phyloP scores from a whole-genome alignment of 2,888 invertebrate genomes.

The Theretra japonica region DNA sequence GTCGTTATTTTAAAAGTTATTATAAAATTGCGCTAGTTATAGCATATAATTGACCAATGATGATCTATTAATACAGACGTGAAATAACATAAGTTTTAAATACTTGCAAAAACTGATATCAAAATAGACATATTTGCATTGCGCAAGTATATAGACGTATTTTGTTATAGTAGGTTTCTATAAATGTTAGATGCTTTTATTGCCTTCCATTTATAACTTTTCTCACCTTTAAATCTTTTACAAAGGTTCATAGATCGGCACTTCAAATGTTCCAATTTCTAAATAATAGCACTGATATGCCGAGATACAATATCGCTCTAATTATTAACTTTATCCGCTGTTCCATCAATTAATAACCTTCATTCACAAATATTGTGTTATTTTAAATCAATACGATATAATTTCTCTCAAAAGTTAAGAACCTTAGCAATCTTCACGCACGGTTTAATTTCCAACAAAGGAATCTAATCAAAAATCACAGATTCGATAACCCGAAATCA shows the following conservation, averaged over 20 bases:
- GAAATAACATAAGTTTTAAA: background rate
- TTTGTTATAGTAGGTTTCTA: background rate
- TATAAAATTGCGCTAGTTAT: background rate
- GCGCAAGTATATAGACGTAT: background rate
- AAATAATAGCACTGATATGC: background rate
- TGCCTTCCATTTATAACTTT: no score
- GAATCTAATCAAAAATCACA: constrained; percentile 7
- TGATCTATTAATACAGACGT: background rate
- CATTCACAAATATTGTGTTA: background rate
- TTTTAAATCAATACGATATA: background rate
- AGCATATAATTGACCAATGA: background rate
- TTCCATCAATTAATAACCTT: background rate
- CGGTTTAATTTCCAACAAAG: background rate
- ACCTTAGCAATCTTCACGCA: background rate
- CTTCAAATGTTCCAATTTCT: no score
- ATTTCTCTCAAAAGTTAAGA: background rate
- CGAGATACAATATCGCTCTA: background rate
- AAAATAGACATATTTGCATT: background rate
- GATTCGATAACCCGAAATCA: background rate
- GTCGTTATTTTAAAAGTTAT: constrained; percentile 14
- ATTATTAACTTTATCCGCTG: background rate
- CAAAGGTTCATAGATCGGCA: no score
- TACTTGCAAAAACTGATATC: background rate
- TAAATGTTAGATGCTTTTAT: no score
- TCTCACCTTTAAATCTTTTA: no score